These are phyloP conservation scores for Pygoscelis antarcticus DNA, from an alignment of 2,113 vertebrate genomes.

Conservation along the genomic window DNA sequence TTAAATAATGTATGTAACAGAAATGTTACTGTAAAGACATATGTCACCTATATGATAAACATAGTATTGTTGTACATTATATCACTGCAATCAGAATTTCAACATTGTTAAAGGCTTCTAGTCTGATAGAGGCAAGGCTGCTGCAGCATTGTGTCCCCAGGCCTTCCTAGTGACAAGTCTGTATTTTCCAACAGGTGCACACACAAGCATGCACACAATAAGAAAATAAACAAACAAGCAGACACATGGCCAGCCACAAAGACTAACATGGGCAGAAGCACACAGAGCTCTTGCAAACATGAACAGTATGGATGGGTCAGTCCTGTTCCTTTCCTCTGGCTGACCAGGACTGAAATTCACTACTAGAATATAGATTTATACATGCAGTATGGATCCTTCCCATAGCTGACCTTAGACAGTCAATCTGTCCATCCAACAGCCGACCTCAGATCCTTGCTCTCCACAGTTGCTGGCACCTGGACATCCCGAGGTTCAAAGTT, in stretches of 20 bases:
- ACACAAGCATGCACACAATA: neutral
- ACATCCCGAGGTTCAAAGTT: neutral
- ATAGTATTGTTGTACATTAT: neutral
- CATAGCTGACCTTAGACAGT: neutral
- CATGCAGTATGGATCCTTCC: neutral
- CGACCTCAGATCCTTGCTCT: neutral
- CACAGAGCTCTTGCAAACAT: neutral
- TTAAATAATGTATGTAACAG: neutral
- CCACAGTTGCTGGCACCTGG: neutral
- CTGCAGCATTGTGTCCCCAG: neutral
- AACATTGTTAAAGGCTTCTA: neutral
- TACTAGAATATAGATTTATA: neutral
- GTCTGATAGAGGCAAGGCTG: neutral
- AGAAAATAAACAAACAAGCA: neutral
- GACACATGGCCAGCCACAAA: neutral
- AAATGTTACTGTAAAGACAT: neutral
- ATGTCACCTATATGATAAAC: neutral
- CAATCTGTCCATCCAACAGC: neutral
- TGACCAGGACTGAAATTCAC: neutral
- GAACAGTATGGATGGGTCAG: neutral
- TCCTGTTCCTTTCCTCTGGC: neutral
- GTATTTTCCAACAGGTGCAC: neutral
- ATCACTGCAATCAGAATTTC: neutral
- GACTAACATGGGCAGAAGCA: neutral
- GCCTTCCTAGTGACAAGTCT: neutral